Conservation (phyloP, 2,113 vertebrate species). For the Prionailurus bengalensis region DNA sequence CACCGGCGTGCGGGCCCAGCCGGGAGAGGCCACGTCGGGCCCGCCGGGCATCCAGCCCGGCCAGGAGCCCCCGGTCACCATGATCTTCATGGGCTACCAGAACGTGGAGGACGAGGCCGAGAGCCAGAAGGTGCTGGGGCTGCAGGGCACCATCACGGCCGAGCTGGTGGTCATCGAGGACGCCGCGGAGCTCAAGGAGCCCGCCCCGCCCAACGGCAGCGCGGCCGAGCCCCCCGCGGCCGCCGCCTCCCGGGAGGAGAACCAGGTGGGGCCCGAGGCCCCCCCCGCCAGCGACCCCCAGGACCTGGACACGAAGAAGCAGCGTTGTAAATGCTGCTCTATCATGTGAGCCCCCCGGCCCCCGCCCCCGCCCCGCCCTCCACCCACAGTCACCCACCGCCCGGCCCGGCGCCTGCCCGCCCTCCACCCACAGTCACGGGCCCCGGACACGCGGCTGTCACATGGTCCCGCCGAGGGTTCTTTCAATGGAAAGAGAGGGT, state of each 20-base stretch:
- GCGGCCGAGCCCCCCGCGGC: constrained; percentile 82
- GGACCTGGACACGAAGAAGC: constrained; percentile 92
- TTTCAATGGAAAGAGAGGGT: constrained; percentile 3
- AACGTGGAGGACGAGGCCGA: constrained; percentile 95
- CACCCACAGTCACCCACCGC: constrained; percentile 62
- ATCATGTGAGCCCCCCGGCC: constrained; percentile 92
- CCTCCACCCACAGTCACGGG: constrained; percentile 12
- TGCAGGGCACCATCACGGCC: constrained; percentile 94
- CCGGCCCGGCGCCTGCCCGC: constrained; percentile 50
- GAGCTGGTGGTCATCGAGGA: constrained; percentile 96
- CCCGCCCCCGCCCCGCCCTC: constrained; percentile 60
- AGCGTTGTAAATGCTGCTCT: constrained; percentile 95
- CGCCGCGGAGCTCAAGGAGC: constrained; percentile 75
- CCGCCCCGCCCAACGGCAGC: constrained; percentile 90
- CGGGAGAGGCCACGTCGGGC: background rate
- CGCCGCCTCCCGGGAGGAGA: constrained; percentile 72
- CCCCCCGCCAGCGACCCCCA: constrained; percentile 78
- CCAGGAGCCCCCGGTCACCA: constrained; percentile 94
- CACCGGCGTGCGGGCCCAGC: constrained; percentile 82
- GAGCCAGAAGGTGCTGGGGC: constrained; percentile 94
- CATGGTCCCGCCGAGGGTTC: constrained; percentile 34
- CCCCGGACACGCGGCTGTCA: constrained; percentile 33
- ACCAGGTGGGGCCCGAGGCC: constrained; percentile 67
- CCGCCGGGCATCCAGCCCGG: constrained; percentile 85
- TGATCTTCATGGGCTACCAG: constrained; percentile 99